Evolutionary conservation across 2,113 vertebrate species (phyloP), one percentile per base, ranked within the genome.

Genomic region (Chlorodrepanis virens): DNA sequence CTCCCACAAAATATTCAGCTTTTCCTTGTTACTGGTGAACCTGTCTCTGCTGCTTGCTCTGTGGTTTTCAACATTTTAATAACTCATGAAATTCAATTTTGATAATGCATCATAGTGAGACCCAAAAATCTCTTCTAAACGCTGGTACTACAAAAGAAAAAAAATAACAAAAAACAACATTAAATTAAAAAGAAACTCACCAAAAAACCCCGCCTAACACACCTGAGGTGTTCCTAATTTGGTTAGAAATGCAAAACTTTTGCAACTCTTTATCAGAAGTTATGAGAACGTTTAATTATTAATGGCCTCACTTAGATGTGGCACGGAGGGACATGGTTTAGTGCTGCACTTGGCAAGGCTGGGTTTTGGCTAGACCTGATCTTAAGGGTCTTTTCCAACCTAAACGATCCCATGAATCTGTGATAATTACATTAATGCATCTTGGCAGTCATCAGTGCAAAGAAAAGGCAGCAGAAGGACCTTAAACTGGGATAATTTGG

Each of bases 381-480:
- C 20, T 70, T 42, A 17, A 70, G 16, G 16, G 14, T 49, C 16
- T 70, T 76, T 65, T 54, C 63, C 69, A 76, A 33, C 12, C 27
- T 21, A 60, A 90, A 87, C 5, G 5, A 77, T 44, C 10, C 52
- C 45, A 8, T 3, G 11, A 50, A 39, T 39, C 35, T 54, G 25
- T n/a, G 35, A 24, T 37, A 69, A 74, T 94, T 93, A 83, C 39
- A 27, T 35, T 79, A 90, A 94, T 60, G 18, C 25, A 56, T 23
- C 39, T 49, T 74, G 60, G 76, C 94, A 94, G 47, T 45, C 39
- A 50, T 11, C 42, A 10, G 47, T n/a, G 39, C 57, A 76, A 83
- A 93, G 63, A 85, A 82, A 77, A 96, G 23, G 11, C 47, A 90
- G n/a, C 25, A 80, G 28, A 67, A 61, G 10, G 8, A 50, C 37